Evolutionary conservation across 1,140 invertebrate species (phyloP), one percentile per base, ranked within the genome.

Genomic region (Vanessa tameamea): DNA sequence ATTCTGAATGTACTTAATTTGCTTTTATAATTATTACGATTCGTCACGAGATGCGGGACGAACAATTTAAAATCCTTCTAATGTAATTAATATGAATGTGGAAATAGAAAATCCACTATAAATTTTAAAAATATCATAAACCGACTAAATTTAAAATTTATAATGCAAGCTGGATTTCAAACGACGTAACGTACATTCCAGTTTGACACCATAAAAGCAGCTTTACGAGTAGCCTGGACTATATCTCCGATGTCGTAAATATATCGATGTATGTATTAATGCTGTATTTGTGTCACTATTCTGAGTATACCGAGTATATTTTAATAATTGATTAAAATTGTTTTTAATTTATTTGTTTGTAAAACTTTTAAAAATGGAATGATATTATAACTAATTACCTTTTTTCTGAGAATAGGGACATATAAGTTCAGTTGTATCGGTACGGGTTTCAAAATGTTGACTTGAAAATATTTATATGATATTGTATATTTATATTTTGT

Each of bases 181-280:
- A 55, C 66, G 66, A 23, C 43, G 13, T 8, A 47, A 9, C 50
- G 31, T 61, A 55, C 53, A 68, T 55, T 53, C 53, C 37, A 57
- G 66, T 47, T 70, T 70, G 68, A 70, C 68, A 70, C 57, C 23
- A 51, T 61, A 64, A 63, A 61, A 70, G 68, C 68, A 48, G 55
- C 57, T 70, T 70, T 70, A 70, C 57, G 68, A 61, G 68, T 70
- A 31, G 68, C 68, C 43, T 70, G 47, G 53, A 31, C 47, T 70
- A 15, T 70, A 70, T 70, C 68, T 61, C 15, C 23, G 26, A 61
- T 69, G 68, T 69, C 68, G 55, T 69, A 69, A 69, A 70, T 70
- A 70, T 15, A 70, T 70, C 68, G 68, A 70, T 70, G 68, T 55
- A 70, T 70, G 57, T 70, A 70, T 70, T 70, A 70, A 70, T 70